Percentiles rank a stretch among this genome's conserved stretches.
phyloP scores from a whole-genome alignment of 2,888 invertebrate genomes.

The Xylota segnis region DNA sequence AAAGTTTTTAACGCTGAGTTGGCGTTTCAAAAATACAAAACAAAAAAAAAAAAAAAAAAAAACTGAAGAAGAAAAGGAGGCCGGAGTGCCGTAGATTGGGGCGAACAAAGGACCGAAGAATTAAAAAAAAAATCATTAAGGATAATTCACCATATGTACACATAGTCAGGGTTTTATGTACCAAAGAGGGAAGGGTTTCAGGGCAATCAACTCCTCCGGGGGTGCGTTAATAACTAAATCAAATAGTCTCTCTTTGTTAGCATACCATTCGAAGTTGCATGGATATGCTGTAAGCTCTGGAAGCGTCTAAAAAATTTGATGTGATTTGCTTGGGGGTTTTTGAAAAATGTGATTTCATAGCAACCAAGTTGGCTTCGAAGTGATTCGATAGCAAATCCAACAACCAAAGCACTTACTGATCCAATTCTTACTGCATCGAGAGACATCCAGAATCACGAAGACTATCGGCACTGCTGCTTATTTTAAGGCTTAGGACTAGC shows the following conservation, averaged over 20 bases:
- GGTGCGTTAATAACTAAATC: constrained; percentile 44
- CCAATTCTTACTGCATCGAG: too few relatives aligned
- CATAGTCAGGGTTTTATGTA: constrained; percentile 39
- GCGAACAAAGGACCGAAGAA: constrained; percentile 64
- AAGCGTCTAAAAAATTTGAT: not conserved
- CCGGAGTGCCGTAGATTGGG: constrained; percentile 45
- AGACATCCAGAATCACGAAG: too few relatives aligned
- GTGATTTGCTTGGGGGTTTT: too few relatives aligned
- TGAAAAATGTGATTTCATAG: too few relatives aligned
- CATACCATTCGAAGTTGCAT: not conserved
- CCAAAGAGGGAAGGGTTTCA: constrained; percentile 27
- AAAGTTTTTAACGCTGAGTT: constrained; percentile 75
- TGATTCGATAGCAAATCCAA: too few relatives aligned
- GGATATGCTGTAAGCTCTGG: not conserved
- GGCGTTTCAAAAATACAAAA: constrained; percentile 51
- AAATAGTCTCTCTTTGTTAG: constrained; percentile 34
- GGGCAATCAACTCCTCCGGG: constrained; percentile 66
- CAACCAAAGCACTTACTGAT: too few relatives aligned
- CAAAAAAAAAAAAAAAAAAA: constrained; percentile 14
- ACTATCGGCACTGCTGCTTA: too few relatives aligned
- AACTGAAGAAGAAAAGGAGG: constrained; percentile 6
- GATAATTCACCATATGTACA: constrained; percentile 55
- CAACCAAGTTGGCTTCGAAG: too few relatives aligned
- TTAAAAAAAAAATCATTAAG: constrained; percentile 70
- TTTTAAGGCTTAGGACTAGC: too few relatives aligned